These are phyloP conservation scores for Typhlichthys subterraneus DNA, from an alignment of 2,797 vertebrate species.

Conservation along the genomic window DNA sequence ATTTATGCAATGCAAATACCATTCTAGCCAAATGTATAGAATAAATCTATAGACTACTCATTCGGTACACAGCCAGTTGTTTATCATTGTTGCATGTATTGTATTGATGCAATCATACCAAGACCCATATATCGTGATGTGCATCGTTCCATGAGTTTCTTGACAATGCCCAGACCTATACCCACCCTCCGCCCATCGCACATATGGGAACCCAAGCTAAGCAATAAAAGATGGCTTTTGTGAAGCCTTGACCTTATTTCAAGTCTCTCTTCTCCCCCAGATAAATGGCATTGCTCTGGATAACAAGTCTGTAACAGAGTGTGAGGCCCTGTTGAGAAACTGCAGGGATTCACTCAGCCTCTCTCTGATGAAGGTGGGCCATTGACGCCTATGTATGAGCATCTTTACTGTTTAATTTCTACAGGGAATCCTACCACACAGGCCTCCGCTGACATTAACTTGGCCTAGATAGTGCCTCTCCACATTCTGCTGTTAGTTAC, in stretches of 20 bases:
- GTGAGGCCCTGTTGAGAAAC: slow-evolving; percentile 91
- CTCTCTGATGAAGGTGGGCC: slow-evolving; percentile 93
- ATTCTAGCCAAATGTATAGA: too few species aligned
- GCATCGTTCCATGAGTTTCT: too few species aligned
- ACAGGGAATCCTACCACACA: slow-evolving; percentile 9
- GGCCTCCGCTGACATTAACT: slow-evolving; percentile 30
- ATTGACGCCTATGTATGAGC: slow-evolving; percentile 18
- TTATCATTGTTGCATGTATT: too few species aligned
- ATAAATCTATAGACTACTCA: too few species aligned
- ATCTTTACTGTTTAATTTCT: slow-evolving; percentile 5
- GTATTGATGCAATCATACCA: too few species aligned
- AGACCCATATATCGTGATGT: too few species aligned
- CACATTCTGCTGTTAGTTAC: slow-evolving; percentile 10
- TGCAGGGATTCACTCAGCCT: slow-evolving; percentile 93
- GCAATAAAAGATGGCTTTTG: slow-evolving; percentile 14
- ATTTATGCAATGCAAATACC: too few species aligned
- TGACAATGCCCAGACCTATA: too few species aligned
- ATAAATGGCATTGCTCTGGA: slow-evolving; percentile 97
- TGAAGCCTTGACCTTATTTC: slow-evolving; percentile 50
- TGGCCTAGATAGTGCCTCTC: slow-evolving; percentile 29
- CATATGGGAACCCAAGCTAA: slow-evolving; percentile 23
- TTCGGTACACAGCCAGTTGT: too few species aligned
- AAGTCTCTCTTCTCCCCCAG: slow-evolving; percentile 68
- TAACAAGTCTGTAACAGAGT: slow-evolving; percentile 97
- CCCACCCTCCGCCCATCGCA: too few species aligned